phyloP scores from a whole-genome alignment of 2,113 vertebrate species.

The Arenaria interpres region DNA sequence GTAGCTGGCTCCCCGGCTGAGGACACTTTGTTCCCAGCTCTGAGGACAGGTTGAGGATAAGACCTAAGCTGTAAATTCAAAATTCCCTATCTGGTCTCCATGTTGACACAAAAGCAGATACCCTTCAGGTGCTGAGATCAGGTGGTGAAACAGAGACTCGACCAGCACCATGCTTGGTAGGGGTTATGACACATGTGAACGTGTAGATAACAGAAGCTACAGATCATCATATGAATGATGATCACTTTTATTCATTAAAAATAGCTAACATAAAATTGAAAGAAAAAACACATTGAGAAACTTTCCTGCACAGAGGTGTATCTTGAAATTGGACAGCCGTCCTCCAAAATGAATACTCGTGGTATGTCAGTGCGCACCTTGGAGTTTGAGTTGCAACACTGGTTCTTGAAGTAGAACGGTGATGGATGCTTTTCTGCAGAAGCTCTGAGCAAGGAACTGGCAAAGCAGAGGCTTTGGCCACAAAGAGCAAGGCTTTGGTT shows the following conservation, averaged over 20 bases:
- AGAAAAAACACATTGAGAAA: not conserved
- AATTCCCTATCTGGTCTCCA: not conserved
- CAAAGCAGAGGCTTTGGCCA: not conserved
- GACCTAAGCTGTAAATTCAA: not conserved
- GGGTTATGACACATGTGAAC: not conserved
- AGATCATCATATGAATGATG: not conserved
- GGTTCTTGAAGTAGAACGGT: not conserved
- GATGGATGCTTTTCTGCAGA: not conserved
- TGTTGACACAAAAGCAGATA: not conserved
- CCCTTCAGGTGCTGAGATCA: not conserved
- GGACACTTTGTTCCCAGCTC: not conserved
- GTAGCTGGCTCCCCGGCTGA: fast-evolving
- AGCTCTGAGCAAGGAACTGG: no score
- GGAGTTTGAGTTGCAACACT: not conserved
- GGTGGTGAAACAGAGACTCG: not conserved
- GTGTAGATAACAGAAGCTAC: not conserved
- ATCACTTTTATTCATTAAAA: not conserved
- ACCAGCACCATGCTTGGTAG: not conserved
- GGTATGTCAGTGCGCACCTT: no score
- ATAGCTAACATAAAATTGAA: not conserved
- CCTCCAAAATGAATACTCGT: not conserved
- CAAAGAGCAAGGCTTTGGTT: not conserved
- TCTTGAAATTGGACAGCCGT: not conserved
- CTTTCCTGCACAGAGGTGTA: not conserved
- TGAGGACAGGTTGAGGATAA: not conserved